phyloP scores from a whole-genome alignment of 2,888 invertebrate species.

The Acrobasis suavella region DNA sequence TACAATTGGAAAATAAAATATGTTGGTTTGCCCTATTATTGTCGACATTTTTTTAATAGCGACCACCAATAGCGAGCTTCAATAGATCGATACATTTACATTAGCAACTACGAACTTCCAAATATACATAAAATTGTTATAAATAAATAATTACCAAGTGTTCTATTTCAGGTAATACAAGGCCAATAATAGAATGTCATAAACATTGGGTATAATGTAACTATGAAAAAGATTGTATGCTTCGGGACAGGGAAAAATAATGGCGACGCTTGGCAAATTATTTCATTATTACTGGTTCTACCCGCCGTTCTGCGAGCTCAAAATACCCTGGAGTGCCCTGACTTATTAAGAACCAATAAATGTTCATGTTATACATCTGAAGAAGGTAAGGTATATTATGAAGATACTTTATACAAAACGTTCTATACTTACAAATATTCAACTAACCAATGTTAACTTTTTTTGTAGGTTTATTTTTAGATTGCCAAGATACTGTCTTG shows the following conservation, averaged over 20 bases:
- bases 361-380: slow-evolving; percentile 96
- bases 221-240: slow-evolving; percentile 73
- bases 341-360: slow-evolving; percentile 87
- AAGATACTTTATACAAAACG: slow-evolving; percentile 23
- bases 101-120: too few relatives aligned
- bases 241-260: slow-evolving; percentile 65
- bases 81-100: too few relatives aligned
- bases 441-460: slow-evolving; percentile 37
- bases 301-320: slow-evolving; percentile 75
- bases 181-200: slow-evolving; percentile 55
- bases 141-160: neutral
- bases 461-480: slow-evolving; percentile 88
- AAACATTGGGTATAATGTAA: slow-evolving; percentile 69
- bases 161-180: slow-evolving; percentile 48
- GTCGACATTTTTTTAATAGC: neutral
- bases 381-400: slow-evolving; percentile 83
- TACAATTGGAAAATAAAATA: too few relatives aligned
- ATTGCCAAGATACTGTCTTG: slow-evolving; percentile 91
- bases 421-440: slow-evolving; percentile 1
- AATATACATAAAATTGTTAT: too few relatives aligned
- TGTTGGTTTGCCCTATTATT: too few relatives aligned
- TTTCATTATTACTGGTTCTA: slow-evolving; percentile 70
- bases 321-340: slow-evolving; percentile 85
- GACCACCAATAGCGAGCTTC: too few relatives aligned
- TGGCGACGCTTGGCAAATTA: slow-evolving; percentile 66